phyloP scores from a whole-genome alignment of 2,113 vertebrate species.

The Coregonus clupeaformis region DNA sequence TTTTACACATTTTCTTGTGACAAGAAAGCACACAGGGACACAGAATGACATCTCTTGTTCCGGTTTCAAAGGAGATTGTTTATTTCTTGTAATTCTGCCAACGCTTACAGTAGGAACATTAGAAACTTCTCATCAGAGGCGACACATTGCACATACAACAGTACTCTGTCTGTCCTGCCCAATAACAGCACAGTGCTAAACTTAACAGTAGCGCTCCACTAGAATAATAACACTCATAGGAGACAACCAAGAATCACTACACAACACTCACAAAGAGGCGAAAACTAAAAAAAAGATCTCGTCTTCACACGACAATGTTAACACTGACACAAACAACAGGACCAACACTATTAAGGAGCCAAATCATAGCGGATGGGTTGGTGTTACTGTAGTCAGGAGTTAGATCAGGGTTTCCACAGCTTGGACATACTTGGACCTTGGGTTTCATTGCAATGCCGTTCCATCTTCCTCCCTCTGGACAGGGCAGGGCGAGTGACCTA shows the following conservation, averaged over 20 bases:
- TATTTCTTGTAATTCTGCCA: constrained; percentile 67
- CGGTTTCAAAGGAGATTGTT: constrained; percentile 63
- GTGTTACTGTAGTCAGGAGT: constrained; percentile 31
- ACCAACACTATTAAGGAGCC: constrained; percentile 55
- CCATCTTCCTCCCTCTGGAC: constrained; percentile 55
- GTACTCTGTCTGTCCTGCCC: constrained; percentile 43
- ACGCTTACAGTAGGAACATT: constrained; percentile 62
- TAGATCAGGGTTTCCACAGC: constrained; percentile 19
- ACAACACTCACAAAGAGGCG: constrained; percentile 68
- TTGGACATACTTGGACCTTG: constrained; percentile 63
- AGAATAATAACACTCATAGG: constrained; percentile 38
- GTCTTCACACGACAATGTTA: constrained; percentile 37
- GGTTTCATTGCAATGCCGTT: constrained; percentile 45
- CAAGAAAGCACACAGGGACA: constrained; percentile 1
- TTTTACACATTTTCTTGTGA: not conserved
- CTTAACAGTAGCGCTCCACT: constrained; percentile 61
- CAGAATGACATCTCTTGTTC: constrained; percentile 11
- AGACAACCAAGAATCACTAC: constrained; percentile 59
- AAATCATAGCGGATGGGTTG: constrained; percentile 53
- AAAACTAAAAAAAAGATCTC: constrained; percentile 59
- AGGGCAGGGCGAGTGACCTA: constrained; percentile 43
- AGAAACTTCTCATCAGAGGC: constrained; percentile 56
- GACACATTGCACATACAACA: constrained; percentile 66
- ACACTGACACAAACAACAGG: constrained; percentile 56
- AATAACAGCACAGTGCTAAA: constrained; percentile 49